Evolutionary conservation across 2,888 invertebrate species (phyloP), one percentile per base, ranked within the genome.

Genomic region (Sesamia inferens): DNA sequence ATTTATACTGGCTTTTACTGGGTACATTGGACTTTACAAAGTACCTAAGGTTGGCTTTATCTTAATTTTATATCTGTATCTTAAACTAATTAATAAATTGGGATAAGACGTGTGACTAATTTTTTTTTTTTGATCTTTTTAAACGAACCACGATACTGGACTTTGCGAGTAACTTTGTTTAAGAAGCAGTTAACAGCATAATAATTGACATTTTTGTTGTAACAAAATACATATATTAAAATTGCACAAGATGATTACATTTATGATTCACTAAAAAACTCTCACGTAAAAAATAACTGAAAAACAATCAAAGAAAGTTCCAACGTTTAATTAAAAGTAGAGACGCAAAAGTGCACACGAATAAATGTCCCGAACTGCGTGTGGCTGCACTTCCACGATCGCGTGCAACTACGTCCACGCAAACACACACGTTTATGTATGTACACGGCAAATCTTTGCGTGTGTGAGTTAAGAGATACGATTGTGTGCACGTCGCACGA

Each of bases 361-460:
- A 93, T 86, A 94, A 94, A 93, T 81, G 90, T 90, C 91, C 90
- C 70, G 74, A 79, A 86, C 88, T 92, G 92, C 92, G 92, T 92
- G 92, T 90, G 90, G 91, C 78, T 92, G 92, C 91, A 91, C 89
- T 90, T 90, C 81, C 65, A 81, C 87, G 89, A 91, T 93, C 93
- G 94, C 94, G 92, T 93, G 93, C 92, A 92, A 87, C 89, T 79
- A 87, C 90, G 87, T 81, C 72, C 59, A 39, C 77, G 82, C 89
- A 90, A 91, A 91, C 90, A 89, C 84, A 72, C 76, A 79, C 74
- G 83, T 51, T 22, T 47, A 71, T 81, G 82, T 88, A 77, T 74
- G 70, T 74, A 86, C 77, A 85, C 68, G 24, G 61, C 39, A 14
- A 44, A 64, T 31, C 0, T 75, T 61, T 80, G 71, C 68, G 70